Percentiles rank a stretch among this genome's conserved stretches.
These are phyloP conservation scores for Tolypeutes matacus DNA, from an alignment of 2,797 vertebrate genomes.

Conservation along the genomic window DNA sequence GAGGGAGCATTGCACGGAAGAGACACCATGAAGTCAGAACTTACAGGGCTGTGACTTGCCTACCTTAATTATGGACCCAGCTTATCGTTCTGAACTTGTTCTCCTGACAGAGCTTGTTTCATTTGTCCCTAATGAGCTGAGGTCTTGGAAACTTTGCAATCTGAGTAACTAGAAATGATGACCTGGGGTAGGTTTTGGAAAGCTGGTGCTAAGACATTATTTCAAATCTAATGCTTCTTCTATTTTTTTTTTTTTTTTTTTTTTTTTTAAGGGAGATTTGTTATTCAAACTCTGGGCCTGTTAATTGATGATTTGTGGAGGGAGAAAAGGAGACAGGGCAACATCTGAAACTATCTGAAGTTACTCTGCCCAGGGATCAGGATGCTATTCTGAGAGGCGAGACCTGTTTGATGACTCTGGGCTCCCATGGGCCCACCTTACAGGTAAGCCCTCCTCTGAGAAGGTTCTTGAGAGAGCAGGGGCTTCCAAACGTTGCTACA, in stretches of 20 bases:
- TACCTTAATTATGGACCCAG: neutral
- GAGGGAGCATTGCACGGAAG: neutral
- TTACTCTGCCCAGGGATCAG: neutral
- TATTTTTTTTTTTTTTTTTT: neutral
- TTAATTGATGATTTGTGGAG: neutral
- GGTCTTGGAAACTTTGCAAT: neutral
- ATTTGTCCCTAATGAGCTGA: neutral
- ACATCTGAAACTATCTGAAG: neutral
- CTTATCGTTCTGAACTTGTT: neutral
- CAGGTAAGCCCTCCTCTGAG: neutral
- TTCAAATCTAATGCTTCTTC: constrained; percentile 17
- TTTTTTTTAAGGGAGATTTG: neutral
- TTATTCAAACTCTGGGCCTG: neutral
- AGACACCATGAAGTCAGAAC: neutral
- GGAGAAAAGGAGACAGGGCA: neutral
- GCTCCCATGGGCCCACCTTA: neutral
- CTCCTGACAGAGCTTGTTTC: neutral
- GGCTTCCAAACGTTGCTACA: neutral
- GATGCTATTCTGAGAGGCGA: neutral
- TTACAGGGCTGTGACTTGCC: neutral
- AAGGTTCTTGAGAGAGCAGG: neutral
- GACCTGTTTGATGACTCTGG: accelerated
- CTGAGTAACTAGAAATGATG: constrained; percentile 1
- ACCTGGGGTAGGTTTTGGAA: neutral
- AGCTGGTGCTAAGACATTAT: neutral